Base-by-base conservation (phyloP, 2,888 invertebrate genomes). In the Hecatera dysodea region DNA sequence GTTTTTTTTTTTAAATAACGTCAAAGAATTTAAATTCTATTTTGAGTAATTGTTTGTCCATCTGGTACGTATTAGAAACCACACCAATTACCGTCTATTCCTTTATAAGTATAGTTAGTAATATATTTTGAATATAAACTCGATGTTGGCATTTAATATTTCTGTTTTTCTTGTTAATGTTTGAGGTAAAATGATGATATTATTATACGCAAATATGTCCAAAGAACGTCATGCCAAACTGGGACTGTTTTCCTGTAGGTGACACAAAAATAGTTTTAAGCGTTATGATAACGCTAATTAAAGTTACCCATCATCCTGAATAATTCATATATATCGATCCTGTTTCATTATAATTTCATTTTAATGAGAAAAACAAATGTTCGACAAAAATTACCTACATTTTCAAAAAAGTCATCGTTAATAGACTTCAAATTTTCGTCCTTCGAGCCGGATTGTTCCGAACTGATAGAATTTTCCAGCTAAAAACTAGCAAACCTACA, bases 151-250 rank as follows among this genome's bases (percentile, higher is more conserved):
- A 44, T 6, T n/a, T 27, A 72, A 29, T 73, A 67, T 48, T 50
- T 50, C 15, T 57, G 29, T 61, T 39, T 66, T 50, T n/a, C 15
- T 39, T 29, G 29, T 29, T 24, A 24, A 69, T 29, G 61, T 69
- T 62, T 27, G 22, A 62, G 74, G 74, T 62, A 57, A 73, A 74
- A 52, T 22, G 0, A 46, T 12, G 22, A 27, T 61, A 61, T 60
- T 68, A 68, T 39, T 75, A 36, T 56, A 62, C n/a, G 33, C 22
- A 62, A 60, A 73, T 39, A 59, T 57, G 39, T 44, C 24, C 17
- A 46, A 4, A 22, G 44, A 15, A 33, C 75, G 39, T 68, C 75
- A 75, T 15, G 39, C n/a, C 0, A 7, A 17, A 39, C 22, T 22
- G 4, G 1, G 17, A 11, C 3, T 19, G 36, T 27, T 70, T 27